Base-by-base conservation (phyloP, 2,888 invertebrate species). In the Amitus sp. region DNA sequence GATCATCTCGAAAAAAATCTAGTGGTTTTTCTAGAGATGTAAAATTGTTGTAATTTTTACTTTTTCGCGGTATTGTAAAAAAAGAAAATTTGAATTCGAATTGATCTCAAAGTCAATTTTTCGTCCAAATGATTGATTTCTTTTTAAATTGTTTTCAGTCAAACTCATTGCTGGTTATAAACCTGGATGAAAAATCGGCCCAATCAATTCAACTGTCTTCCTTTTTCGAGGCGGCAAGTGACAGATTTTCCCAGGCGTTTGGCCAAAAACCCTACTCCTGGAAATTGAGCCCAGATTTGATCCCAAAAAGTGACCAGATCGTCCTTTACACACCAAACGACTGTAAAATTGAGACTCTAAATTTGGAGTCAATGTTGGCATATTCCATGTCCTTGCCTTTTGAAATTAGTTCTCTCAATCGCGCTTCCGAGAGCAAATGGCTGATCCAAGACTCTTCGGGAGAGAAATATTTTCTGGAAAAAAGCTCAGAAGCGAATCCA, bases 381-480 rank as follows among this genome's bases (percentile, higher is more conserved):
- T 75, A 75, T 50, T 73, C 76, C 13, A 67, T 83, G 54, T 69
- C 57, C n/a, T 42, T 83, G 17, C 83, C 83, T 6, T 76, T 78
- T 45, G 63, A 73, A n/a, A 69, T 84, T 13, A 67, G 74, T 18
- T 76, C 80, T 1, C 47, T 84, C 34, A 62, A 77, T 17, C 54
- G 76, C 10, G 63, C 79, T 2, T 75, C 78, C 0, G 58, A 68
- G 10, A 71, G 74, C 19, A 80, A 74, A 58, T 83, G 82, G 82
- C 64, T 83, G 10, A 50, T 83, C n/a, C 80, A 81, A 60, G 80
- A 77, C 62, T 72, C 66, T 18, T 54, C 58, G 4, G 69, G 61
- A 48, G 73, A 66, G 33, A 74, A 71, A 57, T 73, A 73, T 52
- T 47, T 77, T 47, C 67, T 80, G 1, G 65, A 80, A 78, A 80